phyloP scores from a whole-genome alignment of 2,797 vertebrate genomes.

The Xenentodon cancila region DNA sequence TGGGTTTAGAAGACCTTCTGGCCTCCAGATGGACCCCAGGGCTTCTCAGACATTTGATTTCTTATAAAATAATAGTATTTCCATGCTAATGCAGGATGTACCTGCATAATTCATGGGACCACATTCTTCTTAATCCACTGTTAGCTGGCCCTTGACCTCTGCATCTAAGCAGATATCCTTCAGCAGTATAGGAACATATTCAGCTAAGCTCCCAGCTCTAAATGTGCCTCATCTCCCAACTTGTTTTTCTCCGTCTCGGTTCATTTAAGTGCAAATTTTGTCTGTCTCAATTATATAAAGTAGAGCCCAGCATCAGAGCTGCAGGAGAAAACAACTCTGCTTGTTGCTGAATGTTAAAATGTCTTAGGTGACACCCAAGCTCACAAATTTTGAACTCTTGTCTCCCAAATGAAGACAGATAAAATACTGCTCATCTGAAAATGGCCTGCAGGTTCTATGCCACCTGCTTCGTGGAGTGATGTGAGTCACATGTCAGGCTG shows the following conservation, averaged over 20 bases:
- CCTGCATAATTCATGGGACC: conserved; percentile 47
- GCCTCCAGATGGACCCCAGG: conserved; percentile 33
- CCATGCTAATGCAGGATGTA: conserved; percentile 22
- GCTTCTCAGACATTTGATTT: conserved; percentile 21
- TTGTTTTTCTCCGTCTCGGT: conserved; percentile 6
- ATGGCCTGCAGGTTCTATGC: conserved; percentile 29
- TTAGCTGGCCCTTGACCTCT: conserved; percentile 37
- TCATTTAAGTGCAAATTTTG: conserved; percentile 13
- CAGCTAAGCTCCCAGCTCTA: conserved; percentile 2
- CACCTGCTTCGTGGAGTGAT: conserved; percentile 5
- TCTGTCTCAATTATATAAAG: conserved; percentile 11
- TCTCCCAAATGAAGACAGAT: conserved; percentile 45
- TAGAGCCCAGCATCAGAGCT: neutral
- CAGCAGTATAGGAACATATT: no score
- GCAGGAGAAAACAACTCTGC: neutral
- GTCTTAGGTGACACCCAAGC: conserved; percentile 35
- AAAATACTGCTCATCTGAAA: conserved; percentile 25
- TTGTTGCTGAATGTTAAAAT: neutral
- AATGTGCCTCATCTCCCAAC: neutral
- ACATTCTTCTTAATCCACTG: neutral
- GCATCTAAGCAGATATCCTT: conserved; percentile 1
- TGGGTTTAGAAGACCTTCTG: conserved; percentile 31
- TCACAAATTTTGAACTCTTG: conserved; percentile 48
- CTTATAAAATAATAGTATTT: conserved; percentile 21
- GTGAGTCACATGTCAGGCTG: conserved; percentile 45